A percentile compares a stretch with the other conserved stretches of the same genome.
Evolutionary conservation across 2,113 vertebrate genomes (phyloP).

Genomic region (Serilophus lunatus): DNA sequence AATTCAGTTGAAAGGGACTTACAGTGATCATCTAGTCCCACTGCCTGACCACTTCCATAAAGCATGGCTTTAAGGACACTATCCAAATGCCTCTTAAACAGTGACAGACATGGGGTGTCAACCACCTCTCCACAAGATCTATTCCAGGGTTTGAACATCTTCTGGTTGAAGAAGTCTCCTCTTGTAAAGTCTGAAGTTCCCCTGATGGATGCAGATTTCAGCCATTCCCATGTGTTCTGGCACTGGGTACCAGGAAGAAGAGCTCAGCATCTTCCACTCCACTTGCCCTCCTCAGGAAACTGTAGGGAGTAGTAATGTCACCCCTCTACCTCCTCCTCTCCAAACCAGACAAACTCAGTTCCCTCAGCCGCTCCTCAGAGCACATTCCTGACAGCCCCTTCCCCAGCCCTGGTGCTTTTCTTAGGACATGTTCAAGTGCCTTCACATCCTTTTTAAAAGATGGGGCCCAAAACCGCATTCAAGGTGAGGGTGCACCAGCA

Average conservation of each 20-base stretch:
- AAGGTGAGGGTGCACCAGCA: background rate
- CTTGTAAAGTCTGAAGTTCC: background rate
- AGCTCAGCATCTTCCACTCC: background rate
- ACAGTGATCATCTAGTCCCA: background rate
- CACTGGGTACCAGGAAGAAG: background rate
- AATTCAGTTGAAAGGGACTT: background rate
- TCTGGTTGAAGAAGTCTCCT: background rate
- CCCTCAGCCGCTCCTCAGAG: background rate
- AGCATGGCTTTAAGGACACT: background rate
- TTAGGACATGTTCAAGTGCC: background rate
- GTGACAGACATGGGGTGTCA: background rate
- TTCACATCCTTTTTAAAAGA: background rate
- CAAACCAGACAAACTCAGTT: background rate
- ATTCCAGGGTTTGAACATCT: background rate
- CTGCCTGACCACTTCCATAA: background rate
- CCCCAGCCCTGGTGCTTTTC: background rate
- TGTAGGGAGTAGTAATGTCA: background rate
- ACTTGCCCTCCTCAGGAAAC: background rate
- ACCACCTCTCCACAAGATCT: background rate
- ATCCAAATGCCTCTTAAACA: background rate
- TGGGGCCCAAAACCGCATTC: background rate
- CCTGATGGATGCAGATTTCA: background rate
- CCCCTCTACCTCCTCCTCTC: background rate
- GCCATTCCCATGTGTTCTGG: background rate
- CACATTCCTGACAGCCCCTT: background rate